phyloP scores from a whole-genome alignment of 2,797 vertebrate genomes.

The Phoxinus dragarum region DNA sequence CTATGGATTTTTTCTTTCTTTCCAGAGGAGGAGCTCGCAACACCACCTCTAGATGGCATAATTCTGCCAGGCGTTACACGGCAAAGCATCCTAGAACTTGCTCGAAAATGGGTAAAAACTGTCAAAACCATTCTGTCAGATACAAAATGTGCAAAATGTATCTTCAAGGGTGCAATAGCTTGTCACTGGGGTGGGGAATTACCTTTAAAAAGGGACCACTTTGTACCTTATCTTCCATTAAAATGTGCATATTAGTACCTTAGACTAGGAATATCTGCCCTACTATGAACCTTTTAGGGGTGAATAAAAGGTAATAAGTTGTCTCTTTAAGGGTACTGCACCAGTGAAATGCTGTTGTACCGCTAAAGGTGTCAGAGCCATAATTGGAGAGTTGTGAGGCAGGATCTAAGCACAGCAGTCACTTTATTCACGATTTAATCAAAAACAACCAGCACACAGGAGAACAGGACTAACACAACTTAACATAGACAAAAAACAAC shows the following conservation, averaged over 20 bases:
- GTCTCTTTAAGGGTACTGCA: too few relatives aligned
- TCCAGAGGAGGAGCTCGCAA: constrained; percentile 88
- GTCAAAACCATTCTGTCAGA: neutral
- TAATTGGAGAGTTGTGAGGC: too few relatives aligned
- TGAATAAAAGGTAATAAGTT: too few relatives aligned
- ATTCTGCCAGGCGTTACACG: constrained; percentile 90
- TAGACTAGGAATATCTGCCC: neutral
- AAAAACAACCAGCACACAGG: too few relatives aligned
- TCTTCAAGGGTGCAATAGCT: neutral
- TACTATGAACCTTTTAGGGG: too few relatives aligned
- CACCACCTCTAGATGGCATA: constrained; percentile 90
- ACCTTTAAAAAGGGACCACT: neutral
- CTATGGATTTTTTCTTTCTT: neutral
- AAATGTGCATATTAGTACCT: neutral
- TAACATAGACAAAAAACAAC: too few relatives aligned
- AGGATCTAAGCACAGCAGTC: too few relatives aligned
- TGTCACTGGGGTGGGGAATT: neutral
- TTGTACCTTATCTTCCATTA: neutral
- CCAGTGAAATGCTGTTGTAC: too few relatives aligned
- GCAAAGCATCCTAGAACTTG: constrained; percentile 87
- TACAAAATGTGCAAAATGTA: neutral
- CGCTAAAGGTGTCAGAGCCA: too few relatives aligned
- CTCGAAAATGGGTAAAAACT: constrained; percentile 81
- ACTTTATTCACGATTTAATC: too few relatives aligned
- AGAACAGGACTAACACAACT: too few relatives aligned